phyloP scores from a whole-genome alignment of 2,797 vertebrate species.

The Neoniphon sammara region DNA sequence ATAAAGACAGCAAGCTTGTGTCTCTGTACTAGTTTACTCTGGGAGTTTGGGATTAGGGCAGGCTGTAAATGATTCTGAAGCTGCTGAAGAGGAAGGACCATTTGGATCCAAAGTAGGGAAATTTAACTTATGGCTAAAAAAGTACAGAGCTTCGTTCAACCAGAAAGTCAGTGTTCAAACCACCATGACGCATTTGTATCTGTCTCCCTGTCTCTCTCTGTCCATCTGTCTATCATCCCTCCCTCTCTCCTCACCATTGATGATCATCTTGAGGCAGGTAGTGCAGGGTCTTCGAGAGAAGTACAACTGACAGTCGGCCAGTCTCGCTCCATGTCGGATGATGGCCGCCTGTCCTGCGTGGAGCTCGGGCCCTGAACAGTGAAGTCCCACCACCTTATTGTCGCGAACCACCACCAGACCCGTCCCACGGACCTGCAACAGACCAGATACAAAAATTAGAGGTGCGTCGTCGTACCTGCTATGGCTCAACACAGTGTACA shows the following conservation, averaged over 20 bases:
- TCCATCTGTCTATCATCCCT: background rate
- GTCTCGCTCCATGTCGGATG: slow-evolving; percentile 87
- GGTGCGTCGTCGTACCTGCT: background rate
- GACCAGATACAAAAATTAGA: slow-evolving; percentile 1
- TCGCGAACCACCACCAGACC: slow-evolving; percentile 93
- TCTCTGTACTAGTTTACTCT: too few species aligned
- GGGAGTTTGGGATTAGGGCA: too few species aligned
- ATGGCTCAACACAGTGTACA: background rate
- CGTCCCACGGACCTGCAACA: slow-evolving; percentile 82
- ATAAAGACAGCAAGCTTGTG: too few species aligned
- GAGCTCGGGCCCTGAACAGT: slow-evolving; percentile 90
- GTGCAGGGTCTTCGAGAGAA: slow-evolving; percentile 97
- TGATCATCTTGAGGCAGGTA: slow-evolving; percentile 96
- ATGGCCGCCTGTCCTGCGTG: slow-evolving; percentile 94
- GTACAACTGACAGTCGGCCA: slow-evolving; percentile 91
- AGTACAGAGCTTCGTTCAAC: too few species aligned
- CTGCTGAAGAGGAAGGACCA: too few species aligned
- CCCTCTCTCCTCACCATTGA: slow-evolving; percentile 87
- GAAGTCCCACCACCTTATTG: slow-evolving; percentile 89
- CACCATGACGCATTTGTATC: too few species aligned
- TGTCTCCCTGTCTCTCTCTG: too few species aligned
- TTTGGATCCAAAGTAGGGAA: too few species aligned
- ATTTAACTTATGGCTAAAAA: too few species aligned
- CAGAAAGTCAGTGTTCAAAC: too few species aligned
- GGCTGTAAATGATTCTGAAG: too few species aligned